Evolutionary conservation across 2,113 vertebrate genomes (phyloP).

Genomic region (Aepyceros melampus): DNA sequence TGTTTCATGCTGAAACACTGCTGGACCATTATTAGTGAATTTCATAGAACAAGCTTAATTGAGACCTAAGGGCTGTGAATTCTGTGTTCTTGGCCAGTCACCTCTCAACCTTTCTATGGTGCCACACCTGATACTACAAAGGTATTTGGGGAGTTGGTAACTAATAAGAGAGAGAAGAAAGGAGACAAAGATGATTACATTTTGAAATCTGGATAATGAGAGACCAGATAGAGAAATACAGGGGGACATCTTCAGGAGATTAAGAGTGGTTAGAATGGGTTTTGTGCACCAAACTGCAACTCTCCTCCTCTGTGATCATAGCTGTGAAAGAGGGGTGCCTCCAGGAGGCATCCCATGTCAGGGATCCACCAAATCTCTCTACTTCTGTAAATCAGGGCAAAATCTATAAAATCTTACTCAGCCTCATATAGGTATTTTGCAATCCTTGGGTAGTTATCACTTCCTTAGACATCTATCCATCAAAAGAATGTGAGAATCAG

Average conservation of each 20-base stretch:
- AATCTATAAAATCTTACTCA: background rate
- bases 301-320: background rate
- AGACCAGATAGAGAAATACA: background rate
- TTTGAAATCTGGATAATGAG: background rate
- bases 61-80: background rate
- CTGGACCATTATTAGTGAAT: background rate
- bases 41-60: background rate
- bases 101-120: background rate
- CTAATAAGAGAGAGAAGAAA: background rate
- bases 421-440: background rate
- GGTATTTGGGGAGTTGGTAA: background rate
- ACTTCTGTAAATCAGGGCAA: background rate
- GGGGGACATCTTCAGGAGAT: background rate
- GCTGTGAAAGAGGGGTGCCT: background rate
- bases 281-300: accelerated
- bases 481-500: background rate
- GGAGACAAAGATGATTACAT: background rate
- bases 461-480: background rate
- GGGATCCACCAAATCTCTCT: background rate
- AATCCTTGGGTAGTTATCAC: background rate
- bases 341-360: background rate
- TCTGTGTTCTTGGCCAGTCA: background rate
- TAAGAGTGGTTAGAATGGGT: background rate
- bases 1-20: background rate
- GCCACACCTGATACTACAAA: background rate